These are phyloP conservation scores for Caenorhabditis afra DNA, from an alignment of 2,888 invertebrate genomes.

Conservation along the genomic window DNA sequence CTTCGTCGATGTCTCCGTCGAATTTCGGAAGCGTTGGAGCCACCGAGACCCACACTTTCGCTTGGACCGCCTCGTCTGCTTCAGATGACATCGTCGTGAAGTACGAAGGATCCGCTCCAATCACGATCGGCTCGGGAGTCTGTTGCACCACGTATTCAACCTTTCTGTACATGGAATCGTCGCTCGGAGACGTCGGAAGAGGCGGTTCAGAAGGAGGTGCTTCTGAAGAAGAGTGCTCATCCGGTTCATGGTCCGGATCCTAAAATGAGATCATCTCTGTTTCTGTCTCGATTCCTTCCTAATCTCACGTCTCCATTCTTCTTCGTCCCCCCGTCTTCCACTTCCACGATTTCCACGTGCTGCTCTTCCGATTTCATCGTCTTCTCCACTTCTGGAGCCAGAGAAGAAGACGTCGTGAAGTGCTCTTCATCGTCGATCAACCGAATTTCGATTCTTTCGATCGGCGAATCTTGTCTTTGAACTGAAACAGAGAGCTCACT, in stretches of 20 bases:
- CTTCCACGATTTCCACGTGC: too few species aligned
- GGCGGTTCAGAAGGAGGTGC: background rate
- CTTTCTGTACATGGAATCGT: slow-evolving; percentile 41
- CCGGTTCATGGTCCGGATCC: slow-evolving; percentile 21
- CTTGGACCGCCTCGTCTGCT: slow-evolving; percentile 24
- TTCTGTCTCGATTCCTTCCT: too few species aligned
- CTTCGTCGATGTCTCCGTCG: slow-evolving; percentile 62
- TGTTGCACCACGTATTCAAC: slow-evolving; percentile 55
- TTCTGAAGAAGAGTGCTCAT: slow-evolving; percentile 24
- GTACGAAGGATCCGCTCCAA: slow-evolving; percentile 48
- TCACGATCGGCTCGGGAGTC: slow-evolving; percentile 42
- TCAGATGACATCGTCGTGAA: slow-evolving; percentile 31
- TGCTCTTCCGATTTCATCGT: slow-evolving; percentile 2
- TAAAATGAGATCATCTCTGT: background rate
- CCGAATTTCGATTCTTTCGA: slow-evolving; percentile 72
- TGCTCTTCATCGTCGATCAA: slow-evolving; percentile 75
- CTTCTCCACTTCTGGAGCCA: slow-evolving; percentile 19
- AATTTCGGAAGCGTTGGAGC: slow-evolving; percentile 53
- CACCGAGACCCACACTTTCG: slow-evolving; percentile 59
- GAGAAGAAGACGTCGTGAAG: slow-evolving; percentile 46
- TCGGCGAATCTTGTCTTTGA: slow-evolving; percentile 69
- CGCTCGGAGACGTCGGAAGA: background rate
- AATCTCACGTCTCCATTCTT: slow-evolving; percentile 26
- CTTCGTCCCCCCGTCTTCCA: background rate
- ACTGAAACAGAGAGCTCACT: slow-evolving; percentile 36